phyloP scores from a whole-genome alignment of 2,888 invertebrate genomes.

The Bimastos eiseni region DNA sequence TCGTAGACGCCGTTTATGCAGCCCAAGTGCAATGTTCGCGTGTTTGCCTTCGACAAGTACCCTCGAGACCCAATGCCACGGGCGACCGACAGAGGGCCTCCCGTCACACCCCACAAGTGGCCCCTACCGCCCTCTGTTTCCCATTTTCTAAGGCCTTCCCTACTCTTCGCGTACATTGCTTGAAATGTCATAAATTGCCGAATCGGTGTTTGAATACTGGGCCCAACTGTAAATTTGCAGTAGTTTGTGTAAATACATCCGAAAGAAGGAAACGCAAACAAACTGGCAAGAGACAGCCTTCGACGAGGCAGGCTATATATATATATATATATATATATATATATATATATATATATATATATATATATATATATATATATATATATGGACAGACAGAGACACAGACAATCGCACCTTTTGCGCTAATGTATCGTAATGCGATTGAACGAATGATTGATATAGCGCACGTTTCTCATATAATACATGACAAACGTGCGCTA shows the following conservation, averaged over 20 bases:
- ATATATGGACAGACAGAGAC: neutral
- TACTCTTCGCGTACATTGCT: neutral
- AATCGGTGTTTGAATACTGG: constrained; percentile 1
- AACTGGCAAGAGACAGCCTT: neutral
- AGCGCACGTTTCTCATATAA: neutral
- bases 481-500: no score
- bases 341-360: neutral
- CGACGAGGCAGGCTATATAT: neutral
- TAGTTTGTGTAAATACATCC: neutral
- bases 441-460: neutral
- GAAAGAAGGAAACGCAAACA: neutral
- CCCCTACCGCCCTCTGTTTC: neutral
- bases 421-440: constrained; percentile 13
- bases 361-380: no score
- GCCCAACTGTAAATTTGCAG: constrained; percentile 6
- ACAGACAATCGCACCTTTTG: neutral
- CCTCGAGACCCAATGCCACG: constrained; percentile 13
- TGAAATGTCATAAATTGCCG: constrained; percentile 6
- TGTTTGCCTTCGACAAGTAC: constrained; percentile 6
- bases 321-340: neutral
- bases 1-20: constrained; percentile 13
- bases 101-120: constrained; percentile 6
- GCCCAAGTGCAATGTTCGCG: constrained; percentile 7
- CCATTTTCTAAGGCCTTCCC: neutral
- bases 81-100: neutral